Percentiles rank a stretch among this genome's conserved stretches.
Conservation (phyloP, 2,113 vertebrate species). For the Ovis aries region ARS-UI_Ramb_v3.0 NC_056074.1:31221001-31221500, state of each 20-base stretch:
- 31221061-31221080: rapidly evolving
- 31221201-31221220: neutral
- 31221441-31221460: neutral
- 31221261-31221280: slow-evolving; percentile 1
- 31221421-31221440: neutral
- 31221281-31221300: neutral
- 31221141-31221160: neutral
- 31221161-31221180: neutral
- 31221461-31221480: neutral
- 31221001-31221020: neutral
- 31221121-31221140: neutral
- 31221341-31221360: slow-evolving; percentile 1
- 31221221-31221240: neutral
- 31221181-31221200: neutral
- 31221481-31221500: neutral
- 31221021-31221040: neutral
- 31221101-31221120: neutral
- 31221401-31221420: rapidly evolving
- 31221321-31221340: neutral
- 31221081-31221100: neutral
- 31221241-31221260: neutral
- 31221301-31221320: neutral
- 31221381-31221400: neutral
- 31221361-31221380: neutral
- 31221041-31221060: rapidly evolving